Evolutionary conservation across 1,140 invertebrate species (phyloP).

Genomic region (Zophobas morio): DNA sequence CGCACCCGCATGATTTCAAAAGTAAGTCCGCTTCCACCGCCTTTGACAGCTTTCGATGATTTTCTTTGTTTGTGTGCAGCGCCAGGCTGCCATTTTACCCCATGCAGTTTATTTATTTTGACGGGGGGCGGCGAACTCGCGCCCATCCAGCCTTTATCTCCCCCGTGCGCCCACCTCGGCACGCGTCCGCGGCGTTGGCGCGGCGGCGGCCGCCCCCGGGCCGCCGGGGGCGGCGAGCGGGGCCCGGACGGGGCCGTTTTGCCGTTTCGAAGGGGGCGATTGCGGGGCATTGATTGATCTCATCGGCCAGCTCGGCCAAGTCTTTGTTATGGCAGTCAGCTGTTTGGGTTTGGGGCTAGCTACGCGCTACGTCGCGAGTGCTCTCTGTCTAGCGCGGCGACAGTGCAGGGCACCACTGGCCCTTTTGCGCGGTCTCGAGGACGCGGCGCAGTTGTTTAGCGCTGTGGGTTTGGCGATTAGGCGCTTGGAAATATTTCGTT

Average conservation of each 20-base stretch:
- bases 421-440: not conserved
- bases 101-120: slow-evolving; percentile 43
- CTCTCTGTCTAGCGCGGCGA: not conserved
- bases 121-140: not conserved
- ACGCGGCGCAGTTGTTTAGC: slow-evolving; percentile 44
- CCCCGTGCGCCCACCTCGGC: slow-evolving; percentile 10
- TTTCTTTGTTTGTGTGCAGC: slow-evolving; percentile 51
- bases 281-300: slow-evolving; percentile 18
- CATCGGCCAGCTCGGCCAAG: slow-evolving; percentile 20
- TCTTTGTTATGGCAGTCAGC: slow-evolving; percentile 60
- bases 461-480: no score
- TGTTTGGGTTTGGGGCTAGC: slow-evolving; percentile 45
- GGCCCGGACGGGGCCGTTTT: not conserved
- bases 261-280: not conserved
- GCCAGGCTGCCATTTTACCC: slow-evolving; percentile 53
- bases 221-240: no score
- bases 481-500: no score
- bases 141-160: slow-evolving; percentile 12
- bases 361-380: slow-evolving; percentile 10
- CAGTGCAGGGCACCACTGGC: slow-evolving; percentile 15
- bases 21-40: slow-evolving; percentile 49
- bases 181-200: not conserved
- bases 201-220: no score
- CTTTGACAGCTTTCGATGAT: slow-evolving; percentile 17
- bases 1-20: slow-evolving; percentile 54